Base-by-base conservation (phyloP, 1,140 invertebrate genomes). In the Hyposmocoma kahamanoa region DNA sequence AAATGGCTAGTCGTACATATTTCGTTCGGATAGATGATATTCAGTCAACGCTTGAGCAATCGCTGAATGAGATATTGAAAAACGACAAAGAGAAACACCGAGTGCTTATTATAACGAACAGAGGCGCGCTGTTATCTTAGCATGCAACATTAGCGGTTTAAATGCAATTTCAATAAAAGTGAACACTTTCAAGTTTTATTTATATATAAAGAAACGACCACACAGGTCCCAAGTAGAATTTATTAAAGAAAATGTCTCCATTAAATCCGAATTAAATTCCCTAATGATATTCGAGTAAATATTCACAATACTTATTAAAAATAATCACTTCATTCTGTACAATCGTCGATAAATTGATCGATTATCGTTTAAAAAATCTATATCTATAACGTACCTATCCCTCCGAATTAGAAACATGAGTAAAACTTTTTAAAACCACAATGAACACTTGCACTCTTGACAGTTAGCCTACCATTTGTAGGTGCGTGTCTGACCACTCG, bases 231-330 rank as follows among this genome's bases (percentile, higher is more conserved):
- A 59, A 56, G 54, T 62, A 63, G 53, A 56, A 52, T 42, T 42
- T 46, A 55, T 55, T 63, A 63, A 56, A 64, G 67, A 53, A 66
- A 68, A 59, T 47, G 38, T 67, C 58, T 58, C 60, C 56, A 54
- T 69, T 53, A 60, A 66, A 66, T 73, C 66, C 68, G 72, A 78
- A 77, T 65, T 66, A 59, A 67, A 72, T 63, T 66, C 51, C 61
- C 71, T 63, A 68, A 70, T 73, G 73, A 81, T 84, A 84, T 84
- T 82, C 81, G 78, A 84, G 78, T 78, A 82, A 75, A 80, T 79
- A 82, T 84, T 79, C 72, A 82, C 80, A 77, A 77, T 71, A 67
- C 64, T 75, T 65, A 79, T 55, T 67, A 70, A 58, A 72, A 68
- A 72, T 68, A 68, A 77, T 66, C 62, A 75, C 66, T 61, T 67